These are phyloP conservation scores for Raja brachyura DNA, from an alignment of 2,113 vertebrate genomes.

Conservation along the genomic window DNA sequence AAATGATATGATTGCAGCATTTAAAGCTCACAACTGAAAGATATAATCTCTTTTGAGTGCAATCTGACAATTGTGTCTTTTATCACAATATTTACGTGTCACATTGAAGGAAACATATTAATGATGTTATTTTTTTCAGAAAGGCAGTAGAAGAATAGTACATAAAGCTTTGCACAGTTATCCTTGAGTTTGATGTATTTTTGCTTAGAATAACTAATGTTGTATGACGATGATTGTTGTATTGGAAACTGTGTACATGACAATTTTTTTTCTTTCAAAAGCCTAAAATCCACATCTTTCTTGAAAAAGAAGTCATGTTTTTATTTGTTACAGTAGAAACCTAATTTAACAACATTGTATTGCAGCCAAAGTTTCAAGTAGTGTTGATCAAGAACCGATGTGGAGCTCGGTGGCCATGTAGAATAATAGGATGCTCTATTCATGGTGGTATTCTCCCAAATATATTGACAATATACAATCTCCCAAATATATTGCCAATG, in stretches of 20 bases:
- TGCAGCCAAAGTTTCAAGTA: background rate
- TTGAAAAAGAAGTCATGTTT: background rate
- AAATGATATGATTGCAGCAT: background rate
- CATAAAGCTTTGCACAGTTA: background rate
- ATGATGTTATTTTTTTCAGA: background rate
- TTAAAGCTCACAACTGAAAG: background rate
- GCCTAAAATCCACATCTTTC: background rate
- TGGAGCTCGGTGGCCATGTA: background rate
- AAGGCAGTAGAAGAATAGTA: too few relatives aligned
- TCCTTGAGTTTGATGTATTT: background rate
- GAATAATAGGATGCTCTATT: background rate
- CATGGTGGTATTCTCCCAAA: background rate
- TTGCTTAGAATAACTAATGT: background rate
- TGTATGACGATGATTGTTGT: background rate
- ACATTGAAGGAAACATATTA: background rate
- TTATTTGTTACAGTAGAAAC: background rate
- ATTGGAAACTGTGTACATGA: background rate
- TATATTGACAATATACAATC: too few relatives aligned
- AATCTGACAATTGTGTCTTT: background rate
- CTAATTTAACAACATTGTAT: background rate
- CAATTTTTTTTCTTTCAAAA: background rate
- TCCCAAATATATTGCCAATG: too few relatives aligned
- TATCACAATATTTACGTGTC: background rate
- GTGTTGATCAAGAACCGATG: background rate
- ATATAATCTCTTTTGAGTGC: too few relatives aligned